Evolutionary conservation across 2,888 invertebrate species (phyloP), one percentile per base, ranked within the genome.

Genomic region (Melipona bicolor): DNA sequence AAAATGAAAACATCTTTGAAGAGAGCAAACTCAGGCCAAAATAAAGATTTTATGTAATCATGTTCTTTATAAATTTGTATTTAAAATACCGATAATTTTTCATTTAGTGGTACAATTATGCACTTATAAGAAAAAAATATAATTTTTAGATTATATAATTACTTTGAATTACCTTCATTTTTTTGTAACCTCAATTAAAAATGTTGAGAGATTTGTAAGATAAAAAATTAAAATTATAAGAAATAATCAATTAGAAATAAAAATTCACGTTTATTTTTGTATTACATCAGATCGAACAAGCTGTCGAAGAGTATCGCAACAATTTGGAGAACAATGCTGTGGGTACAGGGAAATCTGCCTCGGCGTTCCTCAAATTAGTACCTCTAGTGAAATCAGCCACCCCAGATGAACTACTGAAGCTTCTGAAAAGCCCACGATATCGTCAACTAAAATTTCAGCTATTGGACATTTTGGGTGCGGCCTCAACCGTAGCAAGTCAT

Each of bases 381-480:
- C 95, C 96, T 24, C 93, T 96, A 67, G 96, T 97, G 5, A 95
- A 97, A 90, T 95, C 95, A 50, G 95, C 97, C 0, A 95, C 95
- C 4, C 95, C 95, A 69, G 95, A 96, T 9, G 96, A 97, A 61
- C 95, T 97, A 87, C 94, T 94, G 15, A 96, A 95, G 91, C 95
- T 95, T 59, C 95, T 96, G 84, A 96, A 96, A 77, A 95, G 95
- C 70, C 95, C 95, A 49, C 96, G 96, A 79, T 96, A 96, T 88
- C 95, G 95, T 80, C 94, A 95, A 19, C 95, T 96, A 91, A 96
- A 95, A 84, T 95, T 95, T 11, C 97, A 97, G 92, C 91, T 98
- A 13, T 95, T 96, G 72, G 97, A 98, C 93, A 94, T 97, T 3
- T 94, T 96, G 50, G 97, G 97, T 0, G 96, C 97, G 0, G 95